These are phyloP conservation scores for Phrynocephalus vlangalii DNA, from an alignment of 2,797 vertebrate species.

Conservation along the genomic window DNA sequence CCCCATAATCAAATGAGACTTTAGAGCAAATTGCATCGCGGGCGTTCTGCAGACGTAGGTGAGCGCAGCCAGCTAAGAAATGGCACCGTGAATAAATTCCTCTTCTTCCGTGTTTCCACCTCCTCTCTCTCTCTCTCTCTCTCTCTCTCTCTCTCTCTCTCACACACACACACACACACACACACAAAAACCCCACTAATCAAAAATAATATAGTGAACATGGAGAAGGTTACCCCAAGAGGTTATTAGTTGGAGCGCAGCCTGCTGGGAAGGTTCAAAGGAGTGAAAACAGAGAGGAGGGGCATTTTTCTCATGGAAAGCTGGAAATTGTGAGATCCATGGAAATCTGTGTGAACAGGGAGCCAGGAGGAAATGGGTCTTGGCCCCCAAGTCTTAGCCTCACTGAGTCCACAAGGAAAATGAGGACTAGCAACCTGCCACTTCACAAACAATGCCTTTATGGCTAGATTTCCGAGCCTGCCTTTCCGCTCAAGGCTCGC, in stretches of 20 bases:
- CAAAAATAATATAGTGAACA: constrained; percentile 43
- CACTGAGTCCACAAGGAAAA: no score
- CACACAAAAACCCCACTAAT: constrained; percentile 1
- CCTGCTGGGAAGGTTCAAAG: background rate
- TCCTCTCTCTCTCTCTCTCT: constrained; percentile 5
- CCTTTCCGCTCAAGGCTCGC: no score
- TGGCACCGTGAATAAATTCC: constrained; percentile 39
- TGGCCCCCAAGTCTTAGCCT: no score
- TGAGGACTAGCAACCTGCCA: no score
- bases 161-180: no score
- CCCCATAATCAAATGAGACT: constrained; percentile 50
- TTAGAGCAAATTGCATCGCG: constrained; percentile 39
- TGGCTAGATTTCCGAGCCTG: no score
- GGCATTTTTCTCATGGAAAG: no score
- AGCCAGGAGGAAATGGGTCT: no score
- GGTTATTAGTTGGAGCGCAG: background rate
- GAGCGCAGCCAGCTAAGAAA: constrained; percentile 4
- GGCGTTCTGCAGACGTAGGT: constrained; percentile 2
- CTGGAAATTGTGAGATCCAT: no score
- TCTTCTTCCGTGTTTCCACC: constrained; percentile 44
- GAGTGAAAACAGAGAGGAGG: no score
- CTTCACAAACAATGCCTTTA: no score
- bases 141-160: constrained; percentile 20
- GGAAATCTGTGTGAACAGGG: no score
- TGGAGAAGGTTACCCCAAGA: constrained; percentile 1